Evolutionary conservation across 2,888 invertebrate species (phyloP), one percentile per base, ranked within the genome.

Genomic region (Caenorhabditis imperialis): DNA sequence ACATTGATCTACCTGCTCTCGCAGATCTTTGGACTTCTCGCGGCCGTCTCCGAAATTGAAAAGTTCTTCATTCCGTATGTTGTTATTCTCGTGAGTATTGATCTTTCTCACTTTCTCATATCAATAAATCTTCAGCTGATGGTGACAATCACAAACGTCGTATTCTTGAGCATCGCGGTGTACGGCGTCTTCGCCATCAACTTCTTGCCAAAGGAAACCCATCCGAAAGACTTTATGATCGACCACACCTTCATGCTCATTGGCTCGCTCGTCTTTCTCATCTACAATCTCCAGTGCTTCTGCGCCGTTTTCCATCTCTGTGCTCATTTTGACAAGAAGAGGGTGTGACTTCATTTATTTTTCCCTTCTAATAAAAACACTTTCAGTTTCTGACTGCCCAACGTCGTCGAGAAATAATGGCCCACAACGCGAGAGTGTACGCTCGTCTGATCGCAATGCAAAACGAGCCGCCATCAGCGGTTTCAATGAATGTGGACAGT

Each of bases 1-100:
- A n/a, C n/a, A n/a, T n/a, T 57, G 37, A 23, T 54, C 40, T 72
- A 72, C 30, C 53, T 72, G 0, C 3, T 72, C 2, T 44, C 63
- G 6, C 72, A 72, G 40, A 20, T 63, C 5, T 63, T 51, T 45
- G 72, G 72, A 16, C 25, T 72, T 5, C 16, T 72, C n/a, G 72
- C 58, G 8, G 30, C 42, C 2, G 50, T 72, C 5, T 35, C 58
- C 0, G 18, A 53, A n/a, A 10, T 35, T 3, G 45, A 53, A 8
- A 53, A 47, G 30, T 22, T 72, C 5, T 72, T 72, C 42, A 44
- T 58, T 27, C 72, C 72, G 3, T 72, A 72, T 22, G 23, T 40
- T 7, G 27, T 62, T 23, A n/a, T 71, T n/a, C n/a, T 71, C 51
- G 62, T 71, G 18, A 30, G 30, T 30, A 10, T 30, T 30, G 30